Evolutionary conservation across 1,140 invertebrate species (phyloP), one percentile per base, ranked within the genome.

Genomic region (Venturia canescens): DNA sequence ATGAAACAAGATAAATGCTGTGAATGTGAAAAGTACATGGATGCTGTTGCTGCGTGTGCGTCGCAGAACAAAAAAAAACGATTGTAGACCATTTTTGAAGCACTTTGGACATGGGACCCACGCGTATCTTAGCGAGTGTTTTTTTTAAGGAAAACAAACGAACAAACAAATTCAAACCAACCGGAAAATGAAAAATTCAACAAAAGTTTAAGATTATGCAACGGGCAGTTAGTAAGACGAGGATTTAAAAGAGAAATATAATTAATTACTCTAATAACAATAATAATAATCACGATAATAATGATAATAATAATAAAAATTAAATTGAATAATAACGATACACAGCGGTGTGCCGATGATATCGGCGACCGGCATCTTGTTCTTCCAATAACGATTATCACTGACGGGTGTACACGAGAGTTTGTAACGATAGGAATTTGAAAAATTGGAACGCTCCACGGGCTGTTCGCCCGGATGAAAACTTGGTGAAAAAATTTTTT

Each of bases 61-160:
- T 57, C 5, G 53, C 18, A 57, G 53, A 63, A n/a, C n/a, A n/a
- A 67, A 63, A 77, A 77, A 26, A 53, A 78, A 75, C 9, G 71
- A 75, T 75, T 23, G 71, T 75, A 75, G 71, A 75, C 67, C 83
- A 78, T 84, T 85, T 86, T 83, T 77, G 82, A 85, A 78, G 70
- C 80, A 85, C 83, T 84, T 76, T 84, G 82, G 82, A 85, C 81
- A 87, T 85, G 86, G 86, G 86, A 87, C 86, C 86, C 86, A 83
- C 83, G 86, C 86, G 83, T 87, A 86, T 84, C 81, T 82, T 80
- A 86, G 78, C 83, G 84, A 78, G 84, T 82, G 86, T 86, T 83
- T 86, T 48, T 75, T 57, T 29, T 29, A 75, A 75, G 31, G 29
- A 75, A 57, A 31, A 50, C 5, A 70, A 70, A 21, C 5, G 38